These are phyloP conservation scores for Parelbella ahira DNA, from an alignment of 2,888 invertebrate genomes.

Conservation along the genomic window DNA sequence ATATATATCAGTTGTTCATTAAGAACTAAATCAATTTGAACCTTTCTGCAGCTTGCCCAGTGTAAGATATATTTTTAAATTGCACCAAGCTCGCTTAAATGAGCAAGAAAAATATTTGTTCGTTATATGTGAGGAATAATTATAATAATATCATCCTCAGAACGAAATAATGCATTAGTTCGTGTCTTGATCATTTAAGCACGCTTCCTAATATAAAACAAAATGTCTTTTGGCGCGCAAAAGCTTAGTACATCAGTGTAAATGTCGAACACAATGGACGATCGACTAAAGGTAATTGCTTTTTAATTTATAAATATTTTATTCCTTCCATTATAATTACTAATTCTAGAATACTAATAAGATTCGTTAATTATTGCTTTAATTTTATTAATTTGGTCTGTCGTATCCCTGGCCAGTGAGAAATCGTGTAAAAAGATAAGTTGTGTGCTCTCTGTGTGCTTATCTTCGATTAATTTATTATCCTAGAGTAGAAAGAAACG, in stretches of 20 bases:
- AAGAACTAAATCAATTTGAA: too few species aligned
- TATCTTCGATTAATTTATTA: conserved; percentile 51
- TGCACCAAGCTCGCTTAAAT: conserved; percentile 11
- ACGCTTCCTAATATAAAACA: conserved; percentile 10
- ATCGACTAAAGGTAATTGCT: conserved; percentile 19
- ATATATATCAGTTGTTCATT: too few species aligned
- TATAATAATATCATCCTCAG: too few species aligned
- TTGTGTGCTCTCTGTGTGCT: conserved; percentile 68
- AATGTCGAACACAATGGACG: conserved; percentile 28
- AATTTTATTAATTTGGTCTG: conserved; percentile 59
- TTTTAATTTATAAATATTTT: conserved; percentile 31
- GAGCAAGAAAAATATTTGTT: conserved; percentile 10
- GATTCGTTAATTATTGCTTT: conserved; percentile 64
- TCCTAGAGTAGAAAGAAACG: conserved; percentile 59
- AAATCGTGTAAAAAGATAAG: conserved; percentile 61
- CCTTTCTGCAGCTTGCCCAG: conserved; percentile 4
- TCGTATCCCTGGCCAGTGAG: conserved; percentile 66
- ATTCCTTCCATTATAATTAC: conserved; percentile 43
- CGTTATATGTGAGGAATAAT: too few species aligned
- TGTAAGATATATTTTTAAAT: conserved; percentile 3
- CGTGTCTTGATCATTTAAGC: too few species aligned
- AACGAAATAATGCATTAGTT: too few species aligned
- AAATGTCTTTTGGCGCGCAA: conserved; percentile 70
- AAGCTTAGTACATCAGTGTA: conserved; percentile 45
- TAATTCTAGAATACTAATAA: conserved; percentile 55